phyloP scores from a whole-genome alignment of 1,140 invertebrate species.

The Onthophagus taurus region DNA sequence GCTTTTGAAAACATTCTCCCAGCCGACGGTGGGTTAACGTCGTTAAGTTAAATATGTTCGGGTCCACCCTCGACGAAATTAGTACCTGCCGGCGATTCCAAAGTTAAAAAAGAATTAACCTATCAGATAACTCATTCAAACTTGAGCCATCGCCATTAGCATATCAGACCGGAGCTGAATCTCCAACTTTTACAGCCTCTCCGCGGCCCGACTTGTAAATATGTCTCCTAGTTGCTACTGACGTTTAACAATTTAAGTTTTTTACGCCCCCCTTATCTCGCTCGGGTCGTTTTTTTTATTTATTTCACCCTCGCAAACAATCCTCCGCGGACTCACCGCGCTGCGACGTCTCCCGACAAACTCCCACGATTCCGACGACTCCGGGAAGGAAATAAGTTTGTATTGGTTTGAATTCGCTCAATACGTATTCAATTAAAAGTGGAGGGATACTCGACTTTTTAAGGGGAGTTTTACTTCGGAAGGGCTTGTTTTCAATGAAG shows the following conservation, averaged over 20 bases:
- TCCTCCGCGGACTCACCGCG: too few relatives aligned
- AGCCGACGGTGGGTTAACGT: too few relatives aligned
- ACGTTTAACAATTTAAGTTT: constrained; percentile 19
- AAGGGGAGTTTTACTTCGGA: too few relatives aligned
- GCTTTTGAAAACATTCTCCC: neutral
- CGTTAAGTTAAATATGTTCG: neutral
- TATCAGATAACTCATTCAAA: constrained; percentile 15
- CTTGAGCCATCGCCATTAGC: constrained; percentile 16
- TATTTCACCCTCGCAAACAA: neutral
- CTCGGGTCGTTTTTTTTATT: constrained; percentile 4
- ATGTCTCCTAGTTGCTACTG: constrained; percentile 16
- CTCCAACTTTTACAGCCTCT: constrained; percentile 10
- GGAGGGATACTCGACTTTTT: too few relatives aligned
- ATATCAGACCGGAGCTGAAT: constrained; percentile 14
- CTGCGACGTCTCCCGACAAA: too few relatives aligned
- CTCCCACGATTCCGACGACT: too few relatives aligned
- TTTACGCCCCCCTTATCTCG: constrained; percentile 10
- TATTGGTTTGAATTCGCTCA: too few relatives aligned
- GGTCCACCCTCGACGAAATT: neutral
- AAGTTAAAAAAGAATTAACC: constrained; percentile 13
- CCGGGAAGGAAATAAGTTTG: too few relatives aligned
- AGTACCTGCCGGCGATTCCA: neutral
- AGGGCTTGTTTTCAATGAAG: too few relatives aligned
- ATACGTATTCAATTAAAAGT: too few relatives aligned
- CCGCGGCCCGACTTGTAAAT: constrained; percentile 16